Conservation (phyloP, 2,888 invertebrate species). For the Erebia ligea region DNA sequence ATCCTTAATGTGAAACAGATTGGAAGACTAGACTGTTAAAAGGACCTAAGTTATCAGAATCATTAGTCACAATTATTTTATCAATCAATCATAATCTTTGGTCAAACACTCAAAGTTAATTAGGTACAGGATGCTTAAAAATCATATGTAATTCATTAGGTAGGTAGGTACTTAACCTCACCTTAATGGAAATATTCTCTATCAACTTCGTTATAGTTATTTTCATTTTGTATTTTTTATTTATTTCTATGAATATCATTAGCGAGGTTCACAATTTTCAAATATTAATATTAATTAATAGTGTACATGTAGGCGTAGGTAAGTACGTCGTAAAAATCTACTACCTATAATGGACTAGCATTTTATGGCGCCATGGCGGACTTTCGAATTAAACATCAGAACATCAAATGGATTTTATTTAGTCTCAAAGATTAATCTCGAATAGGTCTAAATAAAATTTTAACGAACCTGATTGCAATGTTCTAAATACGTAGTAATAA, state of each 20-base stretch:
- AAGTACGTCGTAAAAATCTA: slow-evolving; percentile 29
- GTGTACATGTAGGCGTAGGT: slow-evolving; percentile 17
- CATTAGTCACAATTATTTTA: slow-evolving; percentile 15
- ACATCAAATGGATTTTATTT: slow-evolving; percentile 27
- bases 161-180: too few species aligned
- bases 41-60: slow-evolving; percentile 12
- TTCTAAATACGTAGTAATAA: slow-evolving; percentile 18
- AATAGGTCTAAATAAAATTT: slow-evolving; percentile 13
- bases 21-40: slow-evolving; percentile 14
- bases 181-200: background rate
- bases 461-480: slow-evolving; percentile 24
- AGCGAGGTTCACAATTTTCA: background rate
- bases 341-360: slow-evolving; percentile 27
- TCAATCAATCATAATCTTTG: slow-evolving; percentile 11
- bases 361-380: slow-evolving; percentile 27
- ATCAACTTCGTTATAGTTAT: background rate
- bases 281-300: slow-evolving; percentile 25
- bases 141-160: background rate
- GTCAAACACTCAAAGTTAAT: background rate
- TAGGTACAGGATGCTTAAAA: background rate
- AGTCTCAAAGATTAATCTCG: slow-evolving; percentile 12
- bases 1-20: slow-evolving; percentile 22
- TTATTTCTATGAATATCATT: slow-evolving; percentile 12
- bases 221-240: background rate
- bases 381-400: slow-evolving; percentile 29